phyloP scores from a whole-genome alignment of 2,113 vertebrate genomes.

The Pimephales promelas region DNA sequence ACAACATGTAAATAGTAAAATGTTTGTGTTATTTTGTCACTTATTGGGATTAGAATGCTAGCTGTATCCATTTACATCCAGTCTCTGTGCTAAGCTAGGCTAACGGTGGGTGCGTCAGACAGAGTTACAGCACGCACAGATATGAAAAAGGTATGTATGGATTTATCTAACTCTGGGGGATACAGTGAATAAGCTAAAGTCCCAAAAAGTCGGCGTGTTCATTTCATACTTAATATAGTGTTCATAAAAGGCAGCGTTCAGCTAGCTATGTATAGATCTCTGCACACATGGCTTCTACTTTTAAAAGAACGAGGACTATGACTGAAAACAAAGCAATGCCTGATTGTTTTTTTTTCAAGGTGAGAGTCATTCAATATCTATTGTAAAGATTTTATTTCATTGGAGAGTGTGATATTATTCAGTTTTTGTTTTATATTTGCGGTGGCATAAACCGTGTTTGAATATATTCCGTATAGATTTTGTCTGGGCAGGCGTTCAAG shows the following conservation, averaged over 20 bases:
- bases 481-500: slow-evolving; percentile 52
- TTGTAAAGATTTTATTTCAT: background rate
- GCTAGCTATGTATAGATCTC: slow-evolving; percentile 22
- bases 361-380: background rate
- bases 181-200: too few species aligned
- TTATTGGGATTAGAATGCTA: too few species aligned
- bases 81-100: too few species aligned
- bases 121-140: too few species aligned
- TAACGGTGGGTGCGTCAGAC: too few species aligned
- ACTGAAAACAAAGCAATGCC: background rate
- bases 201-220: too few species aligned
- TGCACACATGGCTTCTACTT: background rate
- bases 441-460: slow-evolving; percentile 9
- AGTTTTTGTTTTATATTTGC: background rate
- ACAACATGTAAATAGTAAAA: too few species aligned
- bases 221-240: slow-evolving; percentile 42
- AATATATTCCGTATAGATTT: slow-evolving; percentile 51
- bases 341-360: background rate
- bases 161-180: too few species aligned
- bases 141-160: too few species aligned
- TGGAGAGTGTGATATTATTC: background rate
- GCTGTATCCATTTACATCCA: too few species aligned
- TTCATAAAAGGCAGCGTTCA: slow-evolving; percentile 48
- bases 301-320: background rate
- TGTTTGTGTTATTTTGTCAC: too few species aligned